Evolutionary conservation across 2,113 vertebrate genomes (phyloP).

Genomic region (Sinocyclocheilus grahami): DNA sequence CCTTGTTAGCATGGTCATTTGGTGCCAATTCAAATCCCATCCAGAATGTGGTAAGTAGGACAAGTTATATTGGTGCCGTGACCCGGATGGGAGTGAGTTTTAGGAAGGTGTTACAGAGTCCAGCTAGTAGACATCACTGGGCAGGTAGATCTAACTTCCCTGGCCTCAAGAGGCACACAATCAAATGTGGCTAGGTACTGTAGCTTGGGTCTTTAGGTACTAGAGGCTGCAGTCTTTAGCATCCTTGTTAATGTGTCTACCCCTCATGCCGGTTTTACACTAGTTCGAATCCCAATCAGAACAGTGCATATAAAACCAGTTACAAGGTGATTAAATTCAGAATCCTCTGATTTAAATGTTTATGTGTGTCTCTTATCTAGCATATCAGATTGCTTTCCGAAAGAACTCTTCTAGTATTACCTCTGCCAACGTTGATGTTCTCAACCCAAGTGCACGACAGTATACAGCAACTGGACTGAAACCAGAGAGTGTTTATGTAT

Average conservation of each 20-base stretch:
- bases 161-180: background rate
- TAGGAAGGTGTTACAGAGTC: background rate
- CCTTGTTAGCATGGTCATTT: background rate
- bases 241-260: background rate
- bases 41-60: background rate
- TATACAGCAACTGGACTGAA: conserved; percentile 86
- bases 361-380: conserved; percentile 65
- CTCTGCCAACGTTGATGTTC: conserved; percentile 82
- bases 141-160: background rate
- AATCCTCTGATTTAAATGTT: background rate
- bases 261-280: background rate
- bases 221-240: background rate
- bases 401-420: conserved; percentile 84
- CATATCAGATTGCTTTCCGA: conserved; percentile 91
- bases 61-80: background rate
- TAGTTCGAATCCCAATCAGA: background rate
- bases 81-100: background rate
- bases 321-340: background rate
- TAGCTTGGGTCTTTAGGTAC: background rate
- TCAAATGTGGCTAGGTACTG: background rate
- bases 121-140: background rate
- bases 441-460: conserved; percentile 88
- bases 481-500: conserved; percentile 90
- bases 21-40: background rate
- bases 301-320: background rate